Evolutionary conservation across 2,797 vertebrate species (phyloP).

Genomic region (Mormyrops boulengeri): DNA sequence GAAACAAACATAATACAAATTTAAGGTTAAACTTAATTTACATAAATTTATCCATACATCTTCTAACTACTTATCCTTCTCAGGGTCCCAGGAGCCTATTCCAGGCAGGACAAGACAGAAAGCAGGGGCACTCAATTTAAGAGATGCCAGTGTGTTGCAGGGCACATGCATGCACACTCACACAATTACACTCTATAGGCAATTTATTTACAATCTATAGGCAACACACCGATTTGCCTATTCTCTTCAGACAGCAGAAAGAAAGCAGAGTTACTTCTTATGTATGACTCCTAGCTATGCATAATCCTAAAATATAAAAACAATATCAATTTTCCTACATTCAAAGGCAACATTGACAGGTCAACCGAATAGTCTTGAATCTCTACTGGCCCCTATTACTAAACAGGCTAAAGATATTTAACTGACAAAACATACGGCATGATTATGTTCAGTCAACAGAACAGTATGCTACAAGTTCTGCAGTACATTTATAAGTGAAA

Average conservation of each 20-base stretch:
- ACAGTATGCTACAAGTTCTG: neutral
- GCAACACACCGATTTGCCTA: neutral
- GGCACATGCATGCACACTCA: neutral
- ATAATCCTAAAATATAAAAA: neutral
- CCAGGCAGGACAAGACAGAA: neutral
- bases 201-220: neutral
- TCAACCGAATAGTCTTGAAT: too few relatives aligned
- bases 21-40: neutral
- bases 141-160: neutral
- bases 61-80: neutral
- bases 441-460: neutral
- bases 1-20: neutral
- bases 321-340: too few relatives aligned
- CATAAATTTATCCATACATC: neutral
- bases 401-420: too few relatives aligned
- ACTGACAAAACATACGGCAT: neutral
- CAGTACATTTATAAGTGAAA: neutral
- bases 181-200: neutral
- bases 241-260: neutral
- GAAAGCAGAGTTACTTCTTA: too few relatives aligned
- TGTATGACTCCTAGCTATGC: neutral
- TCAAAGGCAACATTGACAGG: too few relatives aligned
- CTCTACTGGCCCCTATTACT: too few relatives aligned
- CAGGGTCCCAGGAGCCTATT: neutral
- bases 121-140: neutral